Evolutionary conservation across 2,888 invertebrate genomes (phyloP).

Genomic region (Micoletzkya japonica): DNA sequence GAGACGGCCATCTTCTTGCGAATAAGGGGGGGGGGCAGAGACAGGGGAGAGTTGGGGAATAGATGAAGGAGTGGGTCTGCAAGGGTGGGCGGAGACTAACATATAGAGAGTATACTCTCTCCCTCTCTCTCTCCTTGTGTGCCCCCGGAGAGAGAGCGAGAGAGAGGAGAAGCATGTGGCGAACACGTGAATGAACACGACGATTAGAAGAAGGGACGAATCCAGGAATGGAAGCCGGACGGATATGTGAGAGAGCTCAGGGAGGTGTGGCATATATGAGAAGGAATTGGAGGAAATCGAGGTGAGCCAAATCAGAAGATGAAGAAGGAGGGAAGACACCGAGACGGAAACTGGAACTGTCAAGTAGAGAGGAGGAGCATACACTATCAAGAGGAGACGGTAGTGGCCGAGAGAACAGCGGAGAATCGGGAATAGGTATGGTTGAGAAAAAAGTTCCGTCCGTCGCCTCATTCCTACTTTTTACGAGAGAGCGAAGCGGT

Average conservation of each 20-base stretch:
- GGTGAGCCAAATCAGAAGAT: no score
- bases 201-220: not conserved
- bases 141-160: not conserved
- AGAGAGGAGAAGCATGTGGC: not conserved
- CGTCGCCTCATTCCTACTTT: not conserved
- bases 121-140: not conserved
- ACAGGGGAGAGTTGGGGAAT: not conserved
- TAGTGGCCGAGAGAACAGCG: conserved; percentile 8
- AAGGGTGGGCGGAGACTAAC: not conserved
- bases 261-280: not conserved
- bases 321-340: not conserved
- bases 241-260: not conserved
- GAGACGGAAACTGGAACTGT: not conserved
- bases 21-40: not conserved
- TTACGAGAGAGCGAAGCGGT: no score
- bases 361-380: conserved; percentile 9
- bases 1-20: no score
- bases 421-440: not conserved
- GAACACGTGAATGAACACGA: no score
- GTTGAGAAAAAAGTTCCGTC: not conserved
- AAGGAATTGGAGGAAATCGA: no score
- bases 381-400: conserved; percentile 15
- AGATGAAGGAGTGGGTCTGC: not conserved
- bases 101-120: not conserved
- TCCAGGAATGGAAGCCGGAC: conserved; percentile 5